Evolutionary conservation across 2,113 vertebrate genomes (phyloP).

Genomic region (Microtus montanus): DNA sequence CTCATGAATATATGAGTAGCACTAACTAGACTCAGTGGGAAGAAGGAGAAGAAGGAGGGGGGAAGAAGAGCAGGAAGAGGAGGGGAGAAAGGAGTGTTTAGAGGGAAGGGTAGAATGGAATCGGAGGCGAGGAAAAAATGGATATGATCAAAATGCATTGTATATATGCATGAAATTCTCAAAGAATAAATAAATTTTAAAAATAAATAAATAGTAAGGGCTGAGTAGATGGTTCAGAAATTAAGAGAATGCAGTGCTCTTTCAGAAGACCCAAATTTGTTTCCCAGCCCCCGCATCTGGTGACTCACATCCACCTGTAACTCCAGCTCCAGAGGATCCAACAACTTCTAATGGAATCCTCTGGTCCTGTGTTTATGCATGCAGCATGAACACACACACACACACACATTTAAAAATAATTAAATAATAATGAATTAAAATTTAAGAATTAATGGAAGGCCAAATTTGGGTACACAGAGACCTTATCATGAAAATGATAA

Average conservation of each 20-base stretch:
- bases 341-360: neutral
- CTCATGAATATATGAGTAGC: neutral
- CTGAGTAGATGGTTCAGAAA: neutral
- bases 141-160: neutral
- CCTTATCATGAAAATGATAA: neutral
- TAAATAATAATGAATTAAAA: neutral
- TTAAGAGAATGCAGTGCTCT: neutral
- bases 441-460: neutral
- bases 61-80: neutral
- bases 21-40: neutral
- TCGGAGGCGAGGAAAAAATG: neutral
- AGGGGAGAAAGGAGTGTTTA: neutral
- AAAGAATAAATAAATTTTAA: neutral
- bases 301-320: neutral
- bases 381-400: neutral
- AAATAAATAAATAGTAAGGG: neutral
- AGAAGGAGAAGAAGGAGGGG: neutral
- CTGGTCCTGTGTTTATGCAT: neutral
- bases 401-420: neutral
- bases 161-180: neutral
- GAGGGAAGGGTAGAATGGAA: neutral
- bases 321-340: neutral
- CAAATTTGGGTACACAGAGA: neutral
- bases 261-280: neutral
- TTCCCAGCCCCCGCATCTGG: neutral